Evolutionary conservation across 2,113 vertebrate species (phyloP), one percentile per base, ranked within the genome.

Genomic region (Paraplagusia blochii): DNA sequence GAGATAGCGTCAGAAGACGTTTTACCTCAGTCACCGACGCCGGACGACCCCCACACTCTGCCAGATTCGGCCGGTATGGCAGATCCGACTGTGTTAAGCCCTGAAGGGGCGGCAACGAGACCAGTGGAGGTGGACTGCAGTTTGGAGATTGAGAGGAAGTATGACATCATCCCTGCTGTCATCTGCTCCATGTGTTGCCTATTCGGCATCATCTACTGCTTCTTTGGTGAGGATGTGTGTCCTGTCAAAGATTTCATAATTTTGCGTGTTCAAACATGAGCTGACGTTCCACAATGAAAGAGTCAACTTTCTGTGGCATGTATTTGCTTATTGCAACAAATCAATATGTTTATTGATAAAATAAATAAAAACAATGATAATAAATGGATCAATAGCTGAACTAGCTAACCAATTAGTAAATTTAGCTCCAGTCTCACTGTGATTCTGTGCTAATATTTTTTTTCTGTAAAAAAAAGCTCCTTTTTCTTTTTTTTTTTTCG

Each of bases 161-260:
- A 93, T 76, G 90, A 94, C 12, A 38, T 92, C 72, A 86, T 92
- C 66, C 93, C 93, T 1, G 84, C 91, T 0, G 86, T 93, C 71
- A 91, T 93, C 76, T 93, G 90, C 79, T 90, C 90, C 63, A 92
- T 94, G 80, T 92, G 92, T 82, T 93, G 92, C 85, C 86, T 93
- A 59, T 93, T 95, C 55, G 92, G 93, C 40, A 89, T 95, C 81
- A 90, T 94, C 85, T 95, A 94, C 83, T 93, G 92, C 84, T 93
- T 94, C 88, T 94, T 95, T 38, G 93, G 93, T 95, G 81, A 93
- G 92, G 16, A 54, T 39, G 18, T 12, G 58, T 29, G 29, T 29
- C 1, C 33, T 8, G 11, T 48, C 45, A 16, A 42, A 54, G 18
- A 40, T 57, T 18, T 19, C 36, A 47, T 42, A 10, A 5, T 17